These are phyloP conservation scores for Campoletis sonorensis DNA, from an alignment of 1,140 invertebrate species.

Conservation along the genomic window DNA sequence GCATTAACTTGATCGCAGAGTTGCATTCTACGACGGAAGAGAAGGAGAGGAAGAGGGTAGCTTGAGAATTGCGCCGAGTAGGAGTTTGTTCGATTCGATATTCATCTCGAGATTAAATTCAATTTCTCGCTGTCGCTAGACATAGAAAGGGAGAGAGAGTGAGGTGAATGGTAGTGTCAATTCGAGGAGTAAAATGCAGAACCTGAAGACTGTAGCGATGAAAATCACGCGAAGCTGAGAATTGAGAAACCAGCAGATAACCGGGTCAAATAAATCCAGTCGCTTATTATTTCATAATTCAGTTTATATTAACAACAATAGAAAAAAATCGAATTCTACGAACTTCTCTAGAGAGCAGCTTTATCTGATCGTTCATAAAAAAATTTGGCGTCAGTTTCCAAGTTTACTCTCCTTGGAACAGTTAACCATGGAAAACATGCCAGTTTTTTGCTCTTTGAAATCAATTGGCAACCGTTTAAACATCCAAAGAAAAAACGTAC, in stretches of 20 bases:
- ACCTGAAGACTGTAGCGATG: neutral
- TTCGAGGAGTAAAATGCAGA: constrained; percentile 18
- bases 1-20: constrained; percentile 44
- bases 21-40: neutral
- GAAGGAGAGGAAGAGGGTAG: neutral
- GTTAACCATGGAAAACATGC: too few relatives aligned
- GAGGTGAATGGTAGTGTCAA: neutral
- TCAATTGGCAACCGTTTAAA: too few relatives aligned
- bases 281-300: neutral
- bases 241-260: constrained; percentile 24
- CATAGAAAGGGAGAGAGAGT: neutral
- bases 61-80: neutral
- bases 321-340: too few relatives aligned
- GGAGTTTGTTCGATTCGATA: constrained; percentile 56
- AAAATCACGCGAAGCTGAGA: constrained; percentile 26
- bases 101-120: constrained; percentile 57
- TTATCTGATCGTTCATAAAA: too few relatives aligned
- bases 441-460: too few relatives aligned
- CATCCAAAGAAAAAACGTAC: too few relatives aligned
- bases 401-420: too few relatives aligned
- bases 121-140: constrained; percentile 49
- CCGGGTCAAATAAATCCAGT: neutral
- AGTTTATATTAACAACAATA: too few relatives aligned
- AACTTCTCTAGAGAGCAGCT: too few relatives aligned
- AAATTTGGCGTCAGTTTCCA: too few relatives aligned